A percentile compares a stretch with the other conserved stretches of the same genome.
Conservation (phyloP, 2,113 vertebrate genomes). For the Pleuronectes platessa region DNA sequence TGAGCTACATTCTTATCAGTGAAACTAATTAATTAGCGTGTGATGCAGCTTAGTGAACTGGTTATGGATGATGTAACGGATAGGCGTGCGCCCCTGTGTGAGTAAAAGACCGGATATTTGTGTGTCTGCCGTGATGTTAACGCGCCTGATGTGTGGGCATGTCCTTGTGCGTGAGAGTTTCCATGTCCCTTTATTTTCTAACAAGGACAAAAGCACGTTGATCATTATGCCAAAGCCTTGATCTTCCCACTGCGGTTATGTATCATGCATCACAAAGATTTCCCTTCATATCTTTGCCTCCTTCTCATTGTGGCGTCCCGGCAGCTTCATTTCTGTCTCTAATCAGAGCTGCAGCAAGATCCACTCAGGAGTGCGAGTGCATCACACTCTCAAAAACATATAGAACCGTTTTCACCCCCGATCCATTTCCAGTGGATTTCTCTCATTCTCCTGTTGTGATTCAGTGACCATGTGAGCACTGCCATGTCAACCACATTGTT, state of each 20-base stretch:
- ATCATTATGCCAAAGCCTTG: slow-evolving; percentile 65
- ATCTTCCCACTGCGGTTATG: slow-evolving; percentile 52
- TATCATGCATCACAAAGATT: slow-evolving; percentile 36
- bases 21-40: slow-evolving; percentile 69
- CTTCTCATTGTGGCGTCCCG: background rate
- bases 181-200: slow-evolving; percentile 27
- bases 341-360: slow-evolving; percentile 11
- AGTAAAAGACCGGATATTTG: background rate
- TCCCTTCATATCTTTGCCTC: slow-evolving; percentile 10
- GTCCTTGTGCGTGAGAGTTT: background rate
- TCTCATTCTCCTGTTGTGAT: background rate
- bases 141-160: slow-evolving; percentile 1
- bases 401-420: background rate
- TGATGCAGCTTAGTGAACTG: slow-evolving; percentile 61
- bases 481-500: background rate
- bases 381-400: background rate
- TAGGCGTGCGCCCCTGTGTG: slow-evolving; percentile 31
- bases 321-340: background rate
- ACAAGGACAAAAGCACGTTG: slow-evolving; percentile 72
- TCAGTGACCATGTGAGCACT: background rate
- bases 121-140: slow-evolving; percentile 9
- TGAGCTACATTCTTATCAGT: slow-evolving; percentile 68
- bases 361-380: background rate
- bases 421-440: background rate
- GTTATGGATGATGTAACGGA: slow-evolving; percentile 53